Evolutionary conservation across 2,888 invertebrate species (phyloP).

Genomic region (Pachydiplax longipennis): DNA sequence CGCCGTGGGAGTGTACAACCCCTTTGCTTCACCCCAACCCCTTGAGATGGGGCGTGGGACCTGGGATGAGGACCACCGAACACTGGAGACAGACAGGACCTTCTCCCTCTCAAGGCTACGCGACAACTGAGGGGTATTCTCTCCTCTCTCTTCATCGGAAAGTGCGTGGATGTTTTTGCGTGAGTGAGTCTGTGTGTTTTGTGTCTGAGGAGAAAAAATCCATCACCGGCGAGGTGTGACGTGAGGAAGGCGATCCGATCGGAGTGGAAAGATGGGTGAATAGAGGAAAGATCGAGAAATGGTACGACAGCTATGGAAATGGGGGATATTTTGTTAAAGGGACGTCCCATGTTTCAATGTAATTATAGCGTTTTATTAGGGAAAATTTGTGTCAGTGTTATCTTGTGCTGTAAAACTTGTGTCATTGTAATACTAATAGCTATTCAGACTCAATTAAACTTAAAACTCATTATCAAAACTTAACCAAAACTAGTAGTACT

Average conservation of each 20-base stretch:
- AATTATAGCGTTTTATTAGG: too few relatives aligned
- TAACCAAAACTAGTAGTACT: too few relatives aligned
- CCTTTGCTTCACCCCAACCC: background rate
- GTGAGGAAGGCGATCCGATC: background rate
- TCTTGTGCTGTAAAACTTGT: too few relatives aligned
- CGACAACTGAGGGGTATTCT: background rate
- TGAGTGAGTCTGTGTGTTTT: background rate
- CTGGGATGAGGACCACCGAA: background rate
- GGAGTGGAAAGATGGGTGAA: too few relatives aligned
- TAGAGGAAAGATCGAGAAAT: too few relatives aligned
- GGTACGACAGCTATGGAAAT: too few relatives aligned
- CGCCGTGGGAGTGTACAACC: background rate
- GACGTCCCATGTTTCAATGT: too few relatives aligned
- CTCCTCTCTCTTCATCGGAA: background rate
- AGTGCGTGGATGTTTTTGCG: background rate
- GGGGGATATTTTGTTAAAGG: too few relatives aligned
- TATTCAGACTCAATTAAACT: too few relatives aligned
- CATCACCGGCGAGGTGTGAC: background rate
- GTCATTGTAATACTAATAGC: too few relatives aligned
- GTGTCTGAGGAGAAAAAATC: background rate
- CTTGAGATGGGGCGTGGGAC: background rate
- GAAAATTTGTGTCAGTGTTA: too few relatives aligned
- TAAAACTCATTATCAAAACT: too few relatives aligned
- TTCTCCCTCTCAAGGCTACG: background rate
- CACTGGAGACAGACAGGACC: background rate